These are phyloP conservation scores for Melinaea marsaeus DNA, from an alignment of 2,888 invertebrate genomes.

Conservation along the genomic window DNA sequence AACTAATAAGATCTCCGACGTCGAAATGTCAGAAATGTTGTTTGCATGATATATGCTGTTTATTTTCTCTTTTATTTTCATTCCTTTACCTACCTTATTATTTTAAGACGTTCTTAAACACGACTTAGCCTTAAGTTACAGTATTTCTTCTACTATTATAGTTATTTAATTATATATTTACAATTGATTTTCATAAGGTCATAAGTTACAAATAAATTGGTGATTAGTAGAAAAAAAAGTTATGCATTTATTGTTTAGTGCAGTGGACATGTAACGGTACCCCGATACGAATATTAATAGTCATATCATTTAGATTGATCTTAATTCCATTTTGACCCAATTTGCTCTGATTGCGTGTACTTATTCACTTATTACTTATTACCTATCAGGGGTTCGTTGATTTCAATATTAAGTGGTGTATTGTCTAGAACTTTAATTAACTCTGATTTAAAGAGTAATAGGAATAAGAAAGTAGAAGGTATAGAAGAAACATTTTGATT, in stretches of 20 bases:
- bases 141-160: too few relatives aligned
- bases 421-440: too few relatives aligned
- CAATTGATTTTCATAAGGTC: too few relatives aligned
- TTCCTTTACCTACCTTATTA: too few relatives aligned
- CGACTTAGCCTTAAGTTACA: too few relatives aligned
- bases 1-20: constrained; percentile 7
- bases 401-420: too few relatives aligned
- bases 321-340: constrained; percentile 20
- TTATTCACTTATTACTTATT: constrained; percentile 9
- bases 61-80: too few relatives aligned
- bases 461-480: too few relatives aligned
- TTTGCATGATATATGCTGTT: not conserved
- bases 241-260: not conserved
- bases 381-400: not conserved
- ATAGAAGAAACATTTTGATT: too few relatives aligned
- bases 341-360: constrained; percentile 13
- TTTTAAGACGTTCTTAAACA: too few relatives aligned
- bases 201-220: too few relatives aligned
- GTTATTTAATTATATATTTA: too few relatives aligned
- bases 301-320: constrained; percentile 10
- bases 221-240: not conserved
- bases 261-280: not conserved
- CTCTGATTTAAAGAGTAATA: not conserved
- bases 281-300: constrained; percentile 5
- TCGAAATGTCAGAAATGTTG: not conserved